Base-by-base conservation (phyloP, 2,888 invertebrate species). In the Phortica magna region DNA sequence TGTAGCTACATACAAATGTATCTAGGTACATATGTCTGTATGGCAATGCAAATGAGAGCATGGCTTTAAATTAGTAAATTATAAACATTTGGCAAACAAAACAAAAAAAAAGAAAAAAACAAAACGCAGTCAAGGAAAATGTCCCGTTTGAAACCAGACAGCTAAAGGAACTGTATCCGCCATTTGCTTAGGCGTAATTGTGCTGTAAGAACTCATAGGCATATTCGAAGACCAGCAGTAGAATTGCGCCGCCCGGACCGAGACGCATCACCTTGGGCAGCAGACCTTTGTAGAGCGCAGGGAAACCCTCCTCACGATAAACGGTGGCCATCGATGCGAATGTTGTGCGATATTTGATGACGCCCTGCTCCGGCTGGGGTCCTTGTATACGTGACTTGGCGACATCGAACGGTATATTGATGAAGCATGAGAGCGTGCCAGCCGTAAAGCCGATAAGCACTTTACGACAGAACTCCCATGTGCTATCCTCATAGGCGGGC, bases 341-440 rank as follows among this genome's bases (percentile, higher is more conserved):
- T 0, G 97, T 97, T 31, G 95, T 94, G 53, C 93, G 94, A 89
- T 98, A 98, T 89, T 97, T 97, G 70, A 96, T 94, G 79, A 94
- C 85, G 0, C 95, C 95, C 0, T 94, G 92, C 70, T 90, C 84
- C 0, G 98, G 97, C 90, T 98, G 97, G 0, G 98, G 97, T 0
- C 98, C 98, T 92, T 98, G 98, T 83, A 98, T 98, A 74, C 98
- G 94, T 83, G 97, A 98, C 92, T 98, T 98, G 39, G 97, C 98
- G 42, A 98, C 98, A 91, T 98, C 98, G 91, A 98, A 98, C 7
- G 98, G 98, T 92, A 98, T 98, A 92, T 98, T 98, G 68, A 96
- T 93, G 83, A 95, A 94, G 6, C 98, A 98, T 9, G 96, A 98
- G 53, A 98, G 91, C 0, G 96, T 96, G 2, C 98, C 98, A 12